Base-by-base conservation (phyloP, 2,888 invertebrate genomes). In the Yponomeuta sedellus region DNA sequence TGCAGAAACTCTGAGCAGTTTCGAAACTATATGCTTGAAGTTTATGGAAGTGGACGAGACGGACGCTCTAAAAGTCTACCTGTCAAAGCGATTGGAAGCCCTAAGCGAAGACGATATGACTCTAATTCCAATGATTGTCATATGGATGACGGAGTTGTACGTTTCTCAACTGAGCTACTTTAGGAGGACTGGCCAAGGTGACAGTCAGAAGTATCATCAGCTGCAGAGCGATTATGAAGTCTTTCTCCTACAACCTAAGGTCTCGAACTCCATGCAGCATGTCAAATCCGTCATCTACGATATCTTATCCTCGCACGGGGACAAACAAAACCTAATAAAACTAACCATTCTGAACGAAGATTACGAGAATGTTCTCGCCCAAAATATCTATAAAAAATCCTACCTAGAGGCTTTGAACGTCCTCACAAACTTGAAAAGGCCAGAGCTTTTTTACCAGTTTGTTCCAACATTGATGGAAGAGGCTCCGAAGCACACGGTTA, bases 101-200 rank as follows among this genome's bases (percentile, higher is more conserved):
- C 81, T 97, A 16, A 93, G 92, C 44, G 85, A 92, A 1, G 94
- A 94, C 73, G 97, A 98, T 71, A 95, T 95, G 77, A 97, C 98
- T 0, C 96, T 98, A 76, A 94, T 96, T 64, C 97, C 98, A 0
- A 97, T 98, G 94, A 92, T 99, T 56, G 96, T 98, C 0, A 94
- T 98, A 66, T 99, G 99, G 99, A 93, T 99, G 72, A 94, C 97
- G 0, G 99, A 99, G 83, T 89, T 99, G 40, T 98, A 96, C 82
- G 91, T 99, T 70, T 96, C 96, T 66, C 96, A 98, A 83, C 92
- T 99, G 67, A 97, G 97, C n/a, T 89, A 94, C 61, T 87, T 97
- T 63, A 84, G 94, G 1, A 88, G 93, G 10, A 84, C 86, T 0
- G 88, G 85, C 0, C 77, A 82, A 66, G 80, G 80, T 2, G 83